Evolutionary conservation across 92 coral and sea anemone species (phyloP), one percentile per base, ranked within the genome.

Genomic region (Palythoa grandiflora): DNA sequence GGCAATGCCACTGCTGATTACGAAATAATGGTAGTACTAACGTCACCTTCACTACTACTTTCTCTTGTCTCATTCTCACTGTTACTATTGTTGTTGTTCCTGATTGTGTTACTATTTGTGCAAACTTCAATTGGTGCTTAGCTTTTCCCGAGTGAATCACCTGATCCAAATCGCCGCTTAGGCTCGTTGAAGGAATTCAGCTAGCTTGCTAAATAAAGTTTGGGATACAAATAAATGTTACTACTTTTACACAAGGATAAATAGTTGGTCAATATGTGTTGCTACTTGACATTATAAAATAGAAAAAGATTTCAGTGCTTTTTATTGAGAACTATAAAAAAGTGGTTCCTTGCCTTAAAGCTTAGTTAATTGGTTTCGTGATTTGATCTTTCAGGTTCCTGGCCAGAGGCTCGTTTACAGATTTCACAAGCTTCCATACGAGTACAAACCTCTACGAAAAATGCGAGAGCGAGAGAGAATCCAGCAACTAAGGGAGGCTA

Each of bases 331-430:
- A 6, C 28, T 15, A 61, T 28, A 1, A 15, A 55, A 11, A 11
- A 55, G 17, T 11, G 19, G 68, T 1, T 8, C 28, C 1, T 9
- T 55, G 57, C 37, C 11, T 79, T 3, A 39, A n/a, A 79, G 85
- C 12, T 74, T 5, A 44, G 7, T 44, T 44, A 44, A 44, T 44
- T 8, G 4, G 1, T 59, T 20, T 9, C 1, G 4, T 77, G 2
- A 71, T 72, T 40, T 73, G 38, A 52, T 39, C 11, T 66, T 1
- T 16, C 73, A 94, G 97, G 97, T 94, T 10, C 93, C 89, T 55
- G 97, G 95, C 2, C 95, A 94, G 83, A 90, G 93, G 65, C 91
- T 94, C 16, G 97, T 94, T 3, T 94, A 94, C 81, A 94, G 88
- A 63, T 94, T 94, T 68, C 90, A 88, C 72, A 90, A 94, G 73